These are phyloP conservation scores for Todiramphus chloris DNA, from an alignment of 2,113 vertebrate genomes.

Conservation along the genomic window DNA sequence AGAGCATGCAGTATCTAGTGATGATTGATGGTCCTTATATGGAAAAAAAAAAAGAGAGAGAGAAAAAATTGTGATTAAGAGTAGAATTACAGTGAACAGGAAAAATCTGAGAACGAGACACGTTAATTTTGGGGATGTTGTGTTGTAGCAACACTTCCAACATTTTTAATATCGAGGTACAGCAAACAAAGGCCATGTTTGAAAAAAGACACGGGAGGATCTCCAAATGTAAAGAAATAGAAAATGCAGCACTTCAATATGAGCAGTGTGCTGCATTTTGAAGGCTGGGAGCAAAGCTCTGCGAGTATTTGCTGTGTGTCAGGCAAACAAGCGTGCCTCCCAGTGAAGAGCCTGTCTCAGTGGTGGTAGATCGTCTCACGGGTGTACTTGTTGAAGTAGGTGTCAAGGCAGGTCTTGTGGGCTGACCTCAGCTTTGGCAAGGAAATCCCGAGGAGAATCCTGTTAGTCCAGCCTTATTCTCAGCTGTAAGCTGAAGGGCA, in stretches of 20 bases:
- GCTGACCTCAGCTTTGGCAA: slow-evolving; percentile 9
- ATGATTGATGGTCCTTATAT: not conserved
- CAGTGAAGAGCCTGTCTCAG: not conserved
- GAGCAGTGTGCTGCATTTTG: not conserved
- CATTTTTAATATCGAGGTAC: not conserved
- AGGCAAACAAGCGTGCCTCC: not conserved
- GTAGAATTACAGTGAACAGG: not conserved
- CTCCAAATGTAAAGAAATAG: not conserved
- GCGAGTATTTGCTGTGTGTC: not conserved
- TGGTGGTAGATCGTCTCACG: not conserved
- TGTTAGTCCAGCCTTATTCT: not conserved
- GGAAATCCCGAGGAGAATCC: not conserved
- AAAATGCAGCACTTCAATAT: not conserved
- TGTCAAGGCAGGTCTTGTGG: not conserved
- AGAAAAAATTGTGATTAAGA: not conserved
- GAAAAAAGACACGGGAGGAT: not conserved
- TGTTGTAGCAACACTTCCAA: not conserved
- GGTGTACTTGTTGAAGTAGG: not conserved
- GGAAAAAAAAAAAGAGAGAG: not conserved
- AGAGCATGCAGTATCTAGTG: not conserved
- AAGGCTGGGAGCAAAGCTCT: not conserved
- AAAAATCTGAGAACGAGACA: not conserved
- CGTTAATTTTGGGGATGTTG: not conserved
- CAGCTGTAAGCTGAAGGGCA: not conserved
- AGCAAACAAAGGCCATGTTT: not conserved